Base-by-base conservation (phyloP, 2,888 invertebrate genomes). In the Nematopogon swammerdamellus region DNA sequence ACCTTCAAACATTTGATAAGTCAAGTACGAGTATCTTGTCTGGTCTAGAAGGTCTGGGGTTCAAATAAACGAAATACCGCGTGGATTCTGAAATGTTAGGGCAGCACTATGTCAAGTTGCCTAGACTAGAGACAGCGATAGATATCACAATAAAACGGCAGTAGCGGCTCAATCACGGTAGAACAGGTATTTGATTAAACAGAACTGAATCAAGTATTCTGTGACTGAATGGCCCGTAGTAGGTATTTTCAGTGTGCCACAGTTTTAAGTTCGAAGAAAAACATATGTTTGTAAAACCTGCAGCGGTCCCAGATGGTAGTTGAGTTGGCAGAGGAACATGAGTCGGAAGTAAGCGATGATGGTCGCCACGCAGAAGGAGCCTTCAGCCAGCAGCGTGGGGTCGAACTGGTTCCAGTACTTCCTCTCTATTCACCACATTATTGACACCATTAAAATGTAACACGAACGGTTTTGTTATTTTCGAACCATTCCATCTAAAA, bases 361-460 rank as follows among this genome's bases (percentile, higher is more conserved):
- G 14, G 85, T 84, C 4, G 86, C 87, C 11, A 87, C 62, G 45
- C 85, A 83, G 63, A 85, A 86, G 45, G 85, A 77, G 45, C 85
- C 85, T 68, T 88, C 88, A 3, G 84, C 84, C 18, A 88, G 66
- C 48, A 88, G 64, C 8, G 83, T 75, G 1, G 86, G 85, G 63
- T 88, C 87, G 53, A 83, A 68, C 59, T 81, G 79, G 57, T 81
- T 70, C 87, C 88, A 88, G 61, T 82, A 84, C 64, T 85, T 85
- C 50, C 88, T 72, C 59, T 85, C 85, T 60, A 82, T 61, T 50
- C 79, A 19, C 20, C 3, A 17, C n/a, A n/a, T n/a, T n/a, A n/a
- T 18, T 5, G 19, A 43, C 43, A 43, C 4, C 16, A 17, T 6
- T n/a, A 17, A 11, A 18, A 43, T 5, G 6, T 4, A 43, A 43